These are phyloP conservation scores for Myotis davidii DNA, from an alignment of 2,113 vertebrate species.

Conservation along the genomic window DNA sequence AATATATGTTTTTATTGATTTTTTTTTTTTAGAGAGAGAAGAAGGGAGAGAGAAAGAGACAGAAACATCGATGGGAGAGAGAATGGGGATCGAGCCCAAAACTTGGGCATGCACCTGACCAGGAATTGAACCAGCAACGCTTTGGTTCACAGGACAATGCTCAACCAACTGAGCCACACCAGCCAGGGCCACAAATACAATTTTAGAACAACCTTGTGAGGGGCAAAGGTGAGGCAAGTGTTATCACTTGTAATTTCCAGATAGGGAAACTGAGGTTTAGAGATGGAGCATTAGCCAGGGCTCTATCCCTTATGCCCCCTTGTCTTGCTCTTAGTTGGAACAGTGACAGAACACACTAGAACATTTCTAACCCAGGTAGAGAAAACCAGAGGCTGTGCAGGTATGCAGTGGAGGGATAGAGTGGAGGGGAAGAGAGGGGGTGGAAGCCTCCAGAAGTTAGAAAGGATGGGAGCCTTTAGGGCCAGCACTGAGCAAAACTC, in stretches of 20 bases:
- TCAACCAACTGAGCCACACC: no score
- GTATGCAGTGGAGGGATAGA: not conserved
- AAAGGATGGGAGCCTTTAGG: not conserved
- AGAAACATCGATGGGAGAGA: no score
- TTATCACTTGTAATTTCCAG: not conserved
- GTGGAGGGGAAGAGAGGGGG: not conserved
- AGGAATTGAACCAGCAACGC: no score
- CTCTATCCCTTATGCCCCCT: not conserved
- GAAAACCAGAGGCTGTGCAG: not conserved
- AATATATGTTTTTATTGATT: no score
- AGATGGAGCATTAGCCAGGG: not conserved
- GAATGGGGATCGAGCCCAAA: no score
- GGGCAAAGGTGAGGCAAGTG: not conserved
- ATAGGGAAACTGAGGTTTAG: not conserved
- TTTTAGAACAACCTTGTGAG: not conserved
- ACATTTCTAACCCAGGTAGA: not conserved
- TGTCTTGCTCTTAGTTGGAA: not conserved
- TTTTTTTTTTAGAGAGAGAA: no score
- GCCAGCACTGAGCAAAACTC: not conserved
- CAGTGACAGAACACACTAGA: not conserved
- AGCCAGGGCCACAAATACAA: not conserved
- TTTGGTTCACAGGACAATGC: no score
- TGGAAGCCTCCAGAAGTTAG: not conserved
- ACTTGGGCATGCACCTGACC: no score
- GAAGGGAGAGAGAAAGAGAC: no score